Evolutionary conservation across 2,797 vertebrate species (phyloP), one percentile per base, ranked within the genome.

Genomic region (Thaleichthys pacificus): DNA sequence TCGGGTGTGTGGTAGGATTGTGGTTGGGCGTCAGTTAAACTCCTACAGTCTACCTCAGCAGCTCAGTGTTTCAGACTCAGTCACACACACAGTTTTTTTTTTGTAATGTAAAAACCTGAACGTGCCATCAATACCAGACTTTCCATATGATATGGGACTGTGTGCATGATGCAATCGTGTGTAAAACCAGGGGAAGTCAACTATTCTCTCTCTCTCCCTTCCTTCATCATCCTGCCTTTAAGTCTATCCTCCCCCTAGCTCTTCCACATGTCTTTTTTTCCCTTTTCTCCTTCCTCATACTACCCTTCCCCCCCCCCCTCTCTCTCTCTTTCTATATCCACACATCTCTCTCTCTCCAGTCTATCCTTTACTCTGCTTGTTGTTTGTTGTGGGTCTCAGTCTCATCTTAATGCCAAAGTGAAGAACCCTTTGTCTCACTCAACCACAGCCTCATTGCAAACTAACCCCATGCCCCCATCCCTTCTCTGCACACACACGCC

Each of bases 1-100:
- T 66, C 68, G 61, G 74, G 66, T 80, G 76, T 80, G 74, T 76
- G 71, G 80, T 77, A 75, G 77, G 67, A 76, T 81, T 78, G 69
- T 75, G 72, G 73, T 42, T 47, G 73, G 57, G 66, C 22, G 69
- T 71, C 69, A 49, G 61, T 76, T 70, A 74, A 73, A 74, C 68
- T 47, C 28, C 30, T 68, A 26, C 30, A 42, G 22, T 47, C 42
- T 47, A 56, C 51, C 22, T 51, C 30, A 65, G 28, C 51, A 66
- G 19, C 49, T 28, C 11, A 58, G 30, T 12, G 14, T 65, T 19
- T 51, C 30, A 66, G 17, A 72, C 65, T 21, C 65, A 54, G 42
- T 49, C 24, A 26, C 24, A 56, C 15, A n/a, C 51, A 51, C 17
- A 5, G 14, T 17, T 3, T 51, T 56, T 15, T 7, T 56, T n/a